A percentile compares a stretch with the other conserved stretches of the same genome.
These are phyloP conservation scores for Tragelaphus strepsiceros DNA, from an alignment of 2,113 vertebrate species.

Conservation along the genomic window DNA sequence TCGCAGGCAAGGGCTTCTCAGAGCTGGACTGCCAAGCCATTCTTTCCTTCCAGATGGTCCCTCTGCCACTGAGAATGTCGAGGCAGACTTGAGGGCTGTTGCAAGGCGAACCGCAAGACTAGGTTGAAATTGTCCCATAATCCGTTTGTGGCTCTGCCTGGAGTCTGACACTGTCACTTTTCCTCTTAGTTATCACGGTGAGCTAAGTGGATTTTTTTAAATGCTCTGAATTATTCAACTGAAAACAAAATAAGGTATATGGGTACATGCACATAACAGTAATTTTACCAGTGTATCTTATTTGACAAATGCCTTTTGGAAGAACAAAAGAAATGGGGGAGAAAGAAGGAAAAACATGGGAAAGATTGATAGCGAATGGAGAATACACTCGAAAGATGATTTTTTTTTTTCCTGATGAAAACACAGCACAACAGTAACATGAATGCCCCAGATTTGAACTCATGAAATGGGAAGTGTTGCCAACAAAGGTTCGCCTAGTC, in stretches of 20 bases:
- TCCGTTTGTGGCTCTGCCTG: not conserved
- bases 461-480: not conserved
- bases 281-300: not conserved
- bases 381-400: not conserved
- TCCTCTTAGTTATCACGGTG: not conserved
- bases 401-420: not conserved
- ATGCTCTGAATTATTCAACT: not conserved
- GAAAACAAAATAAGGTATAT: not conserved
- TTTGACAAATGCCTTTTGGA: not conserved
- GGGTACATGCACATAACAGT: not conserved
- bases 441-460: not conserved
- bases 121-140: not conserved
- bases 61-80: not conserved
- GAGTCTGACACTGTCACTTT: not conserved
- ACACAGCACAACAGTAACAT: not conserved
- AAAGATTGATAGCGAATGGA: not conserved
- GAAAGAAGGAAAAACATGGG: not conserved
- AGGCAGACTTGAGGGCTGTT: not conserved
- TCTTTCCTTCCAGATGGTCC: not conserved
- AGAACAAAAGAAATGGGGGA: not conserved
- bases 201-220: not conserved
- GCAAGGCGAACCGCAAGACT: not conserved
- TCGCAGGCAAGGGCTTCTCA: not conserved
- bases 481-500: too few species aligned
- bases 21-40: not conserved